These are phyloP conservation scores for Euschistus heros DNA, from an alignment of 1,140 invertebrate species.

Conservation along the genomic window DNA sequence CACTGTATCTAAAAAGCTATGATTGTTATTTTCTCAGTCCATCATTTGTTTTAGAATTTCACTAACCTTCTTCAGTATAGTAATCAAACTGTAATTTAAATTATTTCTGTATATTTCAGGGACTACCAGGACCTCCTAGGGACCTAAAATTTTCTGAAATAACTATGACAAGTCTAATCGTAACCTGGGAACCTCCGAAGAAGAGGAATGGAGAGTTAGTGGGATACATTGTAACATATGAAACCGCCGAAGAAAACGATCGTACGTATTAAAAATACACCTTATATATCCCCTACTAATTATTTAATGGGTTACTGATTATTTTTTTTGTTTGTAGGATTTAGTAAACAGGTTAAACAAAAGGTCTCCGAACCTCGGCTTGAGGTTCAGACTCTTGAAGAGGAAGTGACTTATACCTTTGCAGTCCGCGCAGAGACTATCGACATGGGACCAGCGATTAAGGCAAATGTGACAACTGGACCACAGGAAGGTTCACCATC, in stretches of 20 bases:
- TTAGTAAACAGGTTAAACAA: conserved; percentile 89
- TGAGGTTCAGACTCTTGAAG: conserved; percentile 73
- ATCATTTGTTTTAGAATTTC: no score
- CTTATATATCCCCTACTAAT: not conserved
- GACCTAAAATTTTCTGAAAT: conserved; percentile 81
- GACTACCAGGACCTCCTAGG: conserved; percentile 71
- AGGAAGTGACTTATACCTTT: conserved; percentile 86
- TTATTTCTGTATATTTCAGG: conserved; percentile 40
- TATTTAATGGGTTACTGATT: not conserved
- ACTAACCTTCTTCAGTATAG: no score
- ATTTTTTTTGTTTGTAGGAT: conserved; percentile 42
- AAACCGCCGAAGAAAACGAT: conserved; percentile 83
- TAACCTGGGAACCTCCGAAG: conserved; percentile 82
- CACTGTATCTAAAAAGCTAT: no score
- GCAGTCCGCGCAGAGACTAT: conserved; percentile 80
- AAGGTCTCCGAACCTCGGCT: conserved; percentile 72
- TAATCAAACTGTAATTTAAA: no score
- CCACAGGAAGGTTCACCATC: conserved; percentile 86
- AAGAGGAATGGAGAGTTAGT: conserved; percentile 83
- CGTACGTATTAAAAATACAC: conserved; percentile 45
- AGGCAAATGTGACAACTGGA: conserved; percentile 80
- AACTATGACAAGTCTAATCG: conserved; percentile 86
- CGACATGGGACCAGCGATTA: conserved; percentile 64
- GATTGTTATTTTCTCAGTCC: no score
- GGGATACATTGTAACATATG: conserved; percentile 88